Conservation (phyloP, 2,888 invertebrate species). For the Melinaea menophilus region DNA sequence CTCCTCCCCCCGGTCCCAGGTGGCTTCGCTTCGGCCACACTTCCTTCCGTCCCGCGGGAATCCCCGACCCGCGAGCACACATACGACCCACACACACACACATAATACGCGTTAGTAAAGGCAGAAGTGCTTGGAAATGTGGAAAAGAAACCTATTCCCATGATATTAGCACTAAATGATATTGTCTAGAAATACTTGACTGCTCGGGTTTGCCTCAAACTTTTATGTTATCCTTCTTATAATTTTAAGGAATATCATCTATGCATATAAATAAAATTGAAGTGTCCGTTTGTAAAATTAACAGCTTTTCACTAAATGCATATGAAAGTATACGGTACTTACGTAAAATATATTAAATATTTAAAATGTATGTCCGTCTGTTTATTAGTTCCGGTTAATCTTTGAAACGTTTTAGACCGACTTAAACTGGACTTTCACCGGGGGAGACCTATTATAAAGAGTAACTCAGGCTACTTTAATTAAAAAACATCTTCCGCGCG, state of each 20-base stretch:
- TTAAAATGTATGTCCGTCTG: no score
- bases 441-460: no score
- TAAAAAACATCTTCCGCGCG: no score
- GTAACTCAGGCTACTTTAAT: no score
- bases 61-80: constrained; percentile 59
- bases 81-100: constrained; percentile 40
- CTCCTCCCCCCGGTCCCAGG: constrained; percentile 58
- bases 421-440: no score
- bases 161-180: constrained; percentile 41
- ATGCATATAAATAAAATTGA: no score
- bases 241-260: constrained; percentile 2
- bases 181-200: constrained; percentile 33
- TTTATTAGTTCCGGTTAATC: no score
- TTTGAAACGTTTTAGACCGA: no score
- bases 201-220: constrained; percentile 16
- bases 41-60: constrained; percentile 68
- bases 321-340: no score
- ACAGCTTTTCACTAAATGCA: no score
- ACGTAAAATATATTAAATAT: no score
- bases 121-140: constrained; percentile 34
- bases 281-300: no score
- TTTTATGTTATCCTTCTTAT: constrained; percentile 16
- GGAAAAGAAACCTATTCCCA: constrained; percentile 43
- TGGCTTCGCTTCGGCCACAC: constrained; percentile 70
- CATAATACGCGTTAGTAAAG: constrained; percentile 31